phyloP scores from a whole-genome alignment of 2,797 vertebrate species.

The Champsocephalus esox region DNA sequence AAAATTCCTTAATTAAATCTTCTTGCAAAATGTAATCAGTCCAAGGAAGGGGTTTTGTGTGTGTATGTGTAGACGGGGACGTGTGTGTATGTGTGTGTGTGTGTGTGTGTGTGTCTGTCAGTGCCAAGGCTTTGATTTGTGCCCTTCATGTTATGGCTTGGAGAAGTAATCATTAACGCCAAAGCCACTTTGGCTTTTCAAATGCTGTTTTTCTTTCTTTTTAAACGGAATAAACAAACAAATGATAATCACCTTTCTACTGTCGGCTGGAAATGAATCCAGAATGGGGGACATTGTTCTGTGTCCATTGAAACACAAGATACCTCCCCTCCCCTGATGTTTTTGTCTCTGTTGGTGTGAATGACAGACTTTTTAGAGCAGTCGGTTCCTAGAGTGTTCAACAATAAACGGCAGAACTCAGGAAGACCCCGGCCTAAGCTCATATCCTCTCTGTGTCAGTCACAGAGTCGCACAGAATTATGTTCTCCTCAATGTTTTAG shows the following conservation, averaged over 20 bases:
- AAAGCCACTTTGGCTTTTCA: conserved; percentile 88
- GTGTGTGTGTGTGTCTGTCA: conserved; percentile 83
- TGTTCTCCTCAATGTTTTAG: conserved; percentile 52
- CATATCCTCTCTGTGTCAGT: conserved; percentile 62
- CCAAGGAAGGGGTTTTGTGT: conserved; percentile 87
- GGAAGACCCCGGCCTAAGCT: conserved; percentile 54
- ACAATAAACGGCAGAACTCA: conserved; percentile 61
- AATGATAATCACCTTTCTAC: conserved; percentile 87
- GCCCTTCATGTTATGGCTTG: conserved; percentile 89
- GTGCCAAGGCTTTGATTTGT: conserved; percentile 90
- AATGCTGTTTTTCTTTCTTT: conserved; percentile 85
- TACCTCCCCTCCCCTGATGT: conserved; percentile 61
- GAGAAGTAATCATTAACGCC: conserved; percentile 89
- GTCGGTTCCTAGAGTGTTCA: conserved; percentile 59
- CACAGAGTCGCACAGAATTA: conserved; percentile 45
- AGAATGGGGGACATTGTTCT: conserved; percentile 75
- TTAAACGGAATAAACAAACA: conserved; percentile 87
- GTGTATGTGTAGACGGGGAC: conserved; percentile 54
- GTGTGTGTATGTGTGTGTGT: conserved; percentile 42
- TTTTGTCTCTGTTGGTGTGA: conserved; percentile 76
- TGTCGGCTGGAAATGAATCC: conserved; percentile 79
- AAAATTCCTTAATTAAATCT: conserved; percentile 95
- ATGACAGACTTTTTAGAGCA: conserved; percentile 76
- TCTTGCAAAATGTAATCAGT: conserved; percentile 93
- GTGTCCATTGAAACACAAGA: conserved; percentile 72